Conservation (phyloP, 2,113 vertebrate species). For the Pyrgilauda ruficollis region DNA sequence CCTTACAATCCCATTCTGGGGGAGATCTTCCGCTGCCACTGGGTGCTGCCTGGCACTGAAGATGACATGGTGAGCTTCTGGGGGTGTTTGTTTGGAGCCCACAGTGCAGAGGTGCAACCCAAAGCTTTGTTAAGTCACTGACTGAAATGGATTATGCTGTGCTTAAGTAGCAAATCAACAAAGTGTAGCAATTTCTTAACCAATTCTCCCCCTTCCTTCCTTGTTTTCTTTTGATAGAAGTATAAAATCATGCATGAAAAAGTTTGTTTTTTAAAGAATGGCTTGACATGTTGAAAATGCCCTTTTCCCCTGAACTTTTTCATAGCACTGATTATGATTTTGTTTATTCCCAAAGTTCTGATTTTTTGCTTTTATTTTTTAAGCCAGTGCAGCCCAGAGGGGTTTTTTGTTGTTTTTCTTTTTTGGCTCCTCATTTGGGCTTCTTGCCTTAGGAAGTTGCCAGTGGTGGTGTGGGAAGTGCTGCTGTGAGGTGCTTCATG, state of each 20-base stretch:
- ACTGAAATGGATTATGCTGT: not conserved
- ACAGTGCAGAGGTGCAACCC: not conserved
- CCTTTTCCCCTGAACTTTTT: not conserved
- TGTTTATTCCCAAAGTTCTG: not conserved
- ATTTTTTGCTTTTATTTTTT: not conserved
- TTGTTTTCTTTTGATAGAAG: not conserved
- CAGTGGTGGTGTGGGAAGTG: not conserved
- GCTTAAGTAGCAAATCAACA: not conserved
- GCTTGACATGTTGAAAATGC: not conserved
- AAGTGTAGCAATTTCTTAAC: not conserved
- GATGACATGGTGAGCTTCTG: slow-evolving; percentile 77
- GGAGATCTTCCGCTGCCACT: slow-evolving; percentile 96
- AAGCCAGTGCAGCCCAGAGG: not conserved
- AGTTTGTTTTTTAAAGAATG: not conserved
- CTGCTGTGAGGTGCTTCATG: not conserved
- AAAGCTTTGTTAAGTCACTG: not conserved
- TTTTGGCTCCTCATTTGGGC: not conserved
- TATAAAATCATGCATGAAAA: not conserved
- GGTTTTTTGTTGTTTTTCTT: rapidly evolving
- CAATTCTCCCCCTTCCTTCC: not conserved
- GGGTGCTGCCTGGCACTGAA: slow-evolving; percentile 85
- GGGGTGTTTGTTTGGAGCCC: not conserved
- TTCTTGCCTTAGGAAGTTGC: not conserved
- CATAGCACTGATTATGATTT: not conserved
- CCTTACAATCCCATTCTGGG: slow-evolving; percentile 98